These are phyloP conservation scores for Drosophila cardini DNA, from an alignment of 1,140 invertebrate genomes.

Conservation along the genomic window DNA sequence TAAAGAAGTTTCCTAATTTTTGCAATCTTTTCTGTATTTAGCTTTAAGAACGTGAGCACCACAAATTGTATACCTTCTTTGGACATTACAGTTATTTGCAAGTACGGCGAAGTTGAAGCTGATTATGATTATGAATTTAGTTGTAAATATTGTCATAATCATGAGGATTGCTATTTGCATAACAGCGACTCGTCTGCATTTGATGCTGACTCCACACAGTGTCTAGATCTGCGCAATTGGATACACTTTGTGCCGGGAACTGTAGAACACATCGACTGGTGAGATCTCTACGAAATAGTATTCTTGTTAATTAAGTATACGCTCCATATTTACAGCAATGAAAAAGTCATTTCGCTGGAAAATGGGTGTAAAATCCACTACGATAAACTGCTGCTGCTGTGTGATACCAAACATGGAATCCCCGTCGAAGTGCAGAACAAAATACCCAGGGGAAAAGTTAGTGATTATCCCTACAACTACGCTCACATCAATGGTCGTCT, in stretches of 20 bases:
- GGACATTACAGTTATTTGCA: conserved; percentile 53
- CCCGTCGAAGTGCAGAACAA: background rate
- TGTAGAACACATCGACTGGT: conserved; percentile 53
- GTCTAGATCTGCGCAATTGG: conserved; percentile 63
- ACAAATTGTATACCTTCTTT: conserved; percentile 60
- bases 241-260: conserved; percentile 55
- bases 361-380: conserved; percentile 53
- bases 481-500: conserved; percentile 44
- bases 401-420: conserved; percentile 36
- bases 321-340: conserved; percentile 10
- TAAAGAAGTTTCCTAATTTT: background rate
- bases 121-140: conserved; percentile 51
- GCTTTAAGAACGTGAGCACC: conserved; percentile 32
- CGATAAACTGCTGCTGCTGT: conserved; percentile 58
- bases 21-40: background rate
- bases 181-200: conserved; percentile 42
- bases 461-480: conserved; percentile 47
- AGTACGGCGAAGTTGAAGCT: conserved; percentile 53
- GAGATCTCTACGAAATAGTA: background rate
- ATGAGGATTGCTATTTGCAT: conserved; percentile 39
- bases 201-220: conserved; percentile 53
- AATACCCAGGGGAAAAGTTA: background rate
- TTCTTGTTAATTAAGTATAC: background rate
- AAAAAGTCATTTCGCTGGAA: conserved; percentile 22
- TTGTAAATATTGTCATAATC: conserved; percentile 25